These are phyloP conservation scores for Ibycter americanus DNA, from an alignment of 2,797 vertebrate species.

Conservation along the genomic window DNA sequence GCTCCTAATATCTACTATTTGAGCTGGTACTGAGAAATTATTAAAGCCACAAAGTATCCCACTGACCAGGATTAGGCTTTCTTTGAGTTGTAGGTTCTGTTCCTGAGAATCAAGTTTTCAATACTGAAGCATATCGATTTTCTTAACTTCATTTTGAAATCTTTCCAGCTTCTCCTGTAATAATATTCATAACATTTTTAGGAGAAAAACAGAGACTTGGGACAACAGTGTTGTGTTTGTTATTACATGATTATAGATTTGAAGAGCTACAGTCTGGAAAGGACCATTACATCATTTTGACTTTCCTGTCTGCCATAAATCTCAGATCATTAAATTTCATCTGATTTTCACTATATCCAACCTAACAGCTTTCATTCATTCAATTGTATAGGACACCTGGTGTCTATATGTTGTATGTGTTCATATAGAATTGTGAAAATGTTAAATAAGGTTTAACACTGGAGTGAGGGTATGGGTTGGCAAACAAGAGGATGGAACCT, in stretches of 20 bases:
- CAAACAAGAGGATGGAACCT: neutral
- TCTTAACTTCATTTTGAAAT: neutral
- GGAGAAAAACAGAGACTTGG: neutral
- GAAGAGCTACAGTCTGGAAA: neutral
- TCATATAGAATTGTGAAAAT: neutral
- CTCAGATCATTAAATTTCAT: neutral
- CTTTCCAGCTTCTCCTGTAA: neutral
- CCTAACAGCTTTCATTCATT: neutral
- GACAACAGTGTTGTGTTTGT: neutral
- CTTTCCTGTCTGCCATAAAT: neutral
- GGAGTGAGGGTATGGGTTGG: neutral
- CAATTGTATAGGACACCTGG: neutral
- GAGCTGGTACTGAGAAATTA: neutral
- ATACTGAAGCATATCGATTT: neutral
- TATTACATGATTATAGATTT: neutral
- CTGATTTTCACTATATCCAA: neutral
- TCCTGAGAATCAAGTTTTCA: neutral
- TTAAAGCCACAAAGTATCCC: neutral
- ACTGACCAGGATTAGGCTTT: neutral
- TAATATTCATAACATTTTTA: neutral
- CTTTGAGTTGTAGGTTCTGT: neutral
- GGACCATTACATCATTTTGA: neutral
- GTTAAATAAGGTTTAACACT: neutral
- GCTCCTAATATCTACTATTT: neutral
- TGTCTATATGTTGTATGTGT: neutral